Evolutionary conservation across 2,888 invertebrate genomes (phyloP), one percentile per base, ranked within the genome.

Genomic region (Philhelius pedissequus): DNA sequence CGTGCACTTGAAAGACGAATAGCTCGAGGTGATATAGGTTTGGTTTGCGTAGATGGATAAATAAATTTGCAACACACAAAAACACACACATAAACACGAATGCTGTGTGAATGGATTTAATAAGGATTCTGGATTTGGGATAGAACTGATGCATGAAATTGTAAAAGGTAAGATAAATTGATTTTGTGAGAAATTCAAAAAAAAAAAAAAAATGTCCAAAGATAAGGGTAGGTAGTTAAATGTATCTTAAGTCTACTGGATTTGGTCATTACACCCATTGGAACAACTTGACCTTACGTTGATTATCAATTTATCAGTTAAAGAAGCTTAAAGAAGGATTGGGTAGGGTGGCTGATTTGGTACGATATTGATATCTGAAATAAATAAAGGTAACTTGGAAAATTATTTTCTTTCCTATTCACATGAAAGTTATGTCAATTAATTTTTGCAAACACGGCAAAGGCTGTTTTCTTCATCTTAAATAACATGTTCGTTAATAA

Each of bases 51-150:
- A 62, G 6, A 18, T 40, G 75, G 69, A 75, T 70, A 62, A 35
- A 81, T 76, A 81, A 81, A 81, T 81, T 66, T 70, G 30, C 25
- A 6, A 43, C 30, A 38, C 45, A 48, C 66, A 73, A n/a, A 30
- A 18, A 3, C 50, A 50, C 13, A 27, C 48, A 56, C 11, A 30
- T 1, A 25, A 0, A 50, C 4, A 20, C 32, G 45, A 38, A 22
- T 69, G 43, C n/a, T n/a, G 70, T 81, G 81, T 71, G 70, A 76
- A 81, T 18, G 58, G 81, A 66, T 81, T 76, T 64, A 52, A 38
- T 56, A 64, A 27, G 60, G 60, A 58, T 40, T 68, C n/a, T 3
- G 60, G 48, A 60, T 52, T 58, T 58, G 0, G 43, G 43, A 75
- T 48, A 48, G 40, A 60, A 30, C 35, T 32, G 48, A 64, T 48